Conservation (phyloP, 2,113 vertebrate genomes). For the Lota lota region DNA sequence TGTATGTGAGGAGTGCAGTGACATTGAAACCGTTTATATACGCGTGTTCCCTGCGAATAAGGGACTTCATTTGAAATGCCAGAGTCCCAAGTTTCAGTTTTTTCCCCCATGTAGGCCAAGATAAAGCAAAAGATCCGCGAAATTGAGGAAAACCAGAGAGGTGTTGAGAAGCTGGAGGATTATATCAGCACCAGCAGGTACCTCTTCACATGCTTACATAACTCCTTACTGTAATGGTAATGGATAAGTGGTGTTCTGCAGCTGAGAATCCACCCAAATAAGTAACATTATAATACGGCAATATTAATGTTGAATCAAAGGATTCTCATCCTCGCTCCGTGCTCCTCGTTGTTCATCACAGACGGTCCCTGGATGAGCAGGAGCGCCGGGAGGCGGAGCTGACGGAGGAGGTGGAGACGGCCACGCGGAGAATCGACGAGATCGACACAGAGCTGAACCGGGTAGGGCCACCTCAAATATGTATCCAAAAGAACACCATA, state of each 20-base stretch:
- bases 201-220: neutral
- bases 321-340: neutral
- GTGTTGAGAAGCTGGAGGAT: conserved; percentile 92
- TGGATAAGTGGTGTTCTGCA: no score
- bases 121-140: conserved; percentile 94
- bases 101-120: conserved; percentile 76
- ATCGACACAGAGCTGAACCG: conserved; percentile 94
- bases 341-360: conserved; percentile 30
- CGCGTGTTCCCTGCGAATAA: neutral
- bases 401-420: conserved; percentile 88
- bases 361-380: conserved; percentile 91
- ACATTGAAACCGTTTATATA: neutral
- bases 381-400: conserved; percentile 89
- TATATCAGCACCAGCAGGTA: conserved; percentile 94
- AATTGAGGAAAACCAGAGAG: conserved; percentile 97
- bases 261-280: no score
- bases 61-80: neutral
- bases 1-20: conserved; percentile 54
- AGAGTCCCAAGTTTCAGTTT: neutral
- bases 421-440: conserved; percentile 91
- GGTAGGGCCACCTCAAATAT: conserved; percentile 41
- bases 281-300: no score
- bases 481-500: no score
- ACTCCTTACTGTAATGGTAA: neutral
- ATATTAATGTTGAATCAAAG: neutral